These are phyloP conservation scores for Temnothorax nylanderi DNA, from an alignment of 1,140 invertebrate genomes.

Conservation along the genomic window DNA sequence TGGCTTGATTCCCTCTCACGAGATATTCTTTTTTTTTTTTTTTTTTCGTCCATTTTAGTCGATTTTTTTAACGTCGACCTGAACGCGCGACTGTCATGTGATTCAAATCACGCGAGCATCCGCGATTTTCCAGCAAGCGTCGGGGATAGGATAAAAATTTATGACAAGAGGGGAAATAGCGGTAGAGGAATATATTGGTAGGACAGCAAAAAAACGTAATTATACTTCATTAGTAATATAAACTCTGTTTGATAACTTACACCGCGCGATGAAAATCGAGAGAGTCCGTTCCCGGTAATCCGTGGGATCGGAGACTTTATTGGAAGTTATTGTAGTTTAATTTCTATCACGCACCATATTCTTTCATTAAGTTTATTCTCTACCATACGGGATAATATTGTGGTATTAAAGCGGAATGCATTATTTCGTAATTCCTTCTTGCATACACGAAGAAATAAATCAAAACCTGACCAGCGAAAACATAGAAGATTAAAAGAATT, in stretches of 20 bases:
- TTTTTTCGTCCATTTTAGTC: background rate
- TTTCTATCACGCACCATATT: conserved; percentile 11
- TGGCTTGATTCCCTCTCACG: conserved; percentile 11
- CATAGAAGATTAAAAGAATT: background rate
- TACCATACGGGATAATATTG: background rate
- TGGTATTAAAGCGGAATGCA: background rate
- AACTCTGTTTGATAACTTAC: conserved; percentile 35
- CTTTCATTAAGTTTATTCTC: background rate
- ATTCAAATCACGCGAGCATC: conserved; percentile 34
- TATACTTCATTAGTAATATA: conserved; percentile 61
- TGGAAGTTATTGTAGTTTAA: conserved; percentile 8
- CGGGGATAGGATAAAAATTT: conserved; percentile 64
- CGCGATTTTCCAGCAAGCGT: conserved; percentile 51
- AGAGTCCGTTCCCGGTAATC: background rate
- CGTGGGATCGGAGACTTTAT: background rate
- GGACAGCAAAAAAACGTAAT: conserved; percentile 47
- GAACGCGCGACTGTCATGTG: conserved; percentile 11
- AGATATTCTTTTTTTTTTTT: conserved; percentile 9
- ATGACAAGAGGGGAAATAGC: background rate
- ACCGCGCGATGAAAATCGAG: background rate
- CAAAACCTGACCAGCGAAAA: background rate
- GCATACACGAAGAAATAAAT: background rate
- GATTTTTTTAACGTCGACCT: conserved; percentile 24
- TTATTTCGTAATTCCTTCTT: background rate
- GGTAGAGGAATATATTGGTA: background rate